Conservation (phyloP, 1,140 invertebrate genomes). For the Eumeta japonica region DNA sequence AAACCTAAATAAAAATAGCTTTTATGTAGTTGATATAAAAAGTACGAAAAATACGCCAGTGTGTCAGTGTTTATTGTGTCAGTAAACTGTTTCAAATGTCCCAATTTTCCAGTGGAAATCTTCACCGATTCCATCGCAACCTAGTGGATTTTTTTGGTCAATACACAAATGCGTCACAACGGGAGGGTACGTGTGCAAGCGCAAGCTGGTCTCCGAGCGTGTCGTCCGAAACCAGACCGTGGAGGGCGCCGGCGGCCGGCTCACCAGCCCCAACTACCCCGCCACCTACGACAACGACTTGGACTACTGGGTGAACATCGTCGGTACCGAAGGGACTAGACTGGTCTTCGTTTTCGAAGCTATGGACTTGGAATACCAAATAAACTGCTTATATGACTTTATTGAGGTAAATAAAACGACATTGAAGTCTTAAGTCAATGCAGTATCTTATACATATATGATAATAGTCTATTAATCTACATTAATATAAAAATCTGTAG, state of each 20-base stretch:
- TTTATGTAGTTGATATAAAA: not conserved
- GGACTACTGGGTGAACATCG: conserved; percentile 64
- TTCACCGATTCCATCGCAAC: conserved; percentile 58
- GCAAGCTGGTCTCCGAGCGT: conserved; percentile 34
- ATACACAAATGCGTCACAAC: conserved; percentile 57
- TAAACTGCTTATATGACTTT: conserved; percentile 76
- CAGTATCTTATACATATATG: too few species aligned
- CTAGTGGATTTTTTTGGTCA: conserved; percentile 66
- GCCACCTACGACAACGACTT: conserved; percentile 67
- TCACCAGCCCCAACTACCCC: conserved; percentile 67
- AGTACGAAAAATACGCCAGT: not conserved
- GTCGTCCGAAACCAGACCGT: conserved; percentile 40
- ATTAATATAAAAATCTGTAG: too few species aligned
- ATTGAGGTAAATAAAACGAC: conserved; percentile 59
- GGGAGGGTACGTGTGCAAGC: conserved; percentile 67
- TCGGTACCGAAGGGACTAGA: conserved; percentile 61
- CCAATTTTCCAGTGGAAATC: conserved; percentile 58
- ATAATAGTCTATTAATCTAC: too few species aligned
- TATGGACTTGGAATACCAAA: conserved; percentile 71
- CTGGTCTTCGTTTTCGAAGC: conserved; percentile 66
- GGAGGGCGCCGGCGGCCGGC: conserved; percentile 30
- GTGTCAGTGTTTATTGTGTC: not conserved
- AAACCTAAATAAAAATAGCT: not conserved
- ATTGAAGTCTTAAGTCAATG: too few species aligned
- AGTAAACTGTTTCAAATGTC: not conserved